Conservation (phyloP, 2,888 invertebrate species). For the Ferdinandea cuprea region DNA sequence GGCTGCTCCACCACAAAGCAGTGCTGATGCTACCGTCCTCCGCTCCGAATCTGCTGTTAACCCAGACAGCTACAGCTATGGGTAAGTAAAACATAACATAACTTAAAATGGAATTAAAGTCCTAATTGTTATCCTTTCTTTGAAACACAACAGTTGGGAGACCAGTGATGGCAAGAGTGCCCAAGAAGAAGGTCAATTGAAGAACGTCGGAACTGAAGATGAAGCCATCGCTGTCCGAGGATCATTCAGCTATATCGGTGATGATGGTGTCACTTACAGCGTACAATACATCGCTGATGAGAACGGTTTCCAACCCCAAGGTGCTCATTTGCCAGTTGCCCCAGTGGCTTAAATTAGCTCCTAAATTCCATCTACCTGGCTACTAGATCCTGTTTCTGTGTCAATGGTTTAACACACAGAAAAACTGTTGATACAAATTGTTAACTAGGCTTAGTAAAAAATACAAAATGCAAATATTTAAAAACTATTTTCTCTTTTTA, state of each 20-base stretch:
- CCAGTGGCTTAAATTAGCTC: constrained; percentile 75
- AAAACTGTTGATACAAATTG: too few species aligned
- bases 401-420: too few species aligned
- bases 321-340: constrained; percentile 81
- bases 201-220: constrained; percentile 83
- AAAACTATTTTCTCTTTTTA: too few species aligned
- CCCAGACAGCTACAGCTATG: background rate
- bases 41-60: background rate
- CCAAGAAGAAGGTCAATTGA: constrained; percentile 83
- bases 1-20: constrained; percentile 61
- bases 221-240: constrained; percentile 83
- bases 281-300: constrained; percentile 81
- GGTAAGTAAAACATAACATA: background rate
- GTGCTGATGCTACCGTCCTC: constrained; percentile 76
- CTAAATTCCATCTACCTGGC: constrained; percentile 28
- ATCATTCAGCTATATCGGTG: constrained; percentile 83
- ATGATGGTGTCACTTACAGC: constrained; percentile 84
- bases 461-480: constrained; percentile 41
- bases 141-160: constrained; percentile 83
- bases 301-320: constrained; percentile 80
- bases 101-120: background rate
- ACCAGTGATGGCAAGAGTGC: constrained; percentile 85
- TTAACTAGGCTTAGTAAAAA: constrained; percentile 54
- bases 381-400: constrained; percentile 17
- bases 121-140: background rate